Base-by-base conservation (phyloP, 2,113 vertebrate species). In the Oceanites oceanicus region DNA sequence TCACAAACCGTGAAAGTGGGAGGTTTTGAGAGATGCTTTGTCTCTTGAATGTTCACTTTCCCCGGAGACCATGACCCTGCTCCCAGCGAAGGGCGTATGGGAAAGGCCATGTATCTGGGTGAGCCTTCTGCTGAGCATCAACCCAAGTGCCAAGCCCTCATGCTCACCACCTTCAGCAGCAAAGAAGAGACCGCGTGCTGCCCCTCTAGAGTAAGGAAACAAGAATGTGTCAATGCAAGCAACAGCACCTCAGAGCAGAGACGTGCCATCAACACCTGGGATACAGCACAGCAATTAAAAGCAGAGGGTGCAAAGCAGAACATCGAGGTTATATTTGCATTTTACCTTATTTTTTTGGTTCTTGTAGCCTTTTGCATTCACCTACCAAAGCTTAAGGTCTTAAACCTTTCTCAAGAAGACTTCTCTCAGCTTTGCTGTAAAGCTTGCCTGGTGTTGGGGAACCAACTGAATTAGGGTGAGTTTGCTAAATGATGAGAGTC, bases 111-210 rank as follows among this genome's bases (percentile, higher is more conserved):
- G 4, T 6, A 7, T 8, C 18, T 30, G 36, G 50, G 66, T 36
- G 74, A 74, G 34, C 50, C 27, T 59, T 42, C 59, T 52, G 36
- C 6, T 22, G 38, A 68, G 15, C 53, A 53, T 5, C 73, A 55
- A 6, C 3, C 0, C 56, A 17, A 62, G 67, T 3, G n/a, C 59
- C 44, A 30, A 70, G 45, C 17, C 29, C 78, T 52, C 0, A 0
- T 21, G 15, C 30, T 29, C 53, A 55, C 15, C 53, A 34, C 27
- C 22, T 22, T 9, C n/a, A 38, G 38, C 18, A 30, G n/a, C 52
- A 36, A 23, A 34, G 49, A 10, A 42, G n/a, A 71, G 40, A 29
- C 7, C 34, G 34, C 3, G 0, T 3, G 21, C 52, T 47, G 56
- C 56, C 78, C 30, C 68, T 62, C n/a, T 9, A 5, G 34, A 45